These are phyloP conservation scores for Alauda arvensis DNA, from an alignment of 2,797 vertebrate species.

Conservation along the genomic window DNA sequence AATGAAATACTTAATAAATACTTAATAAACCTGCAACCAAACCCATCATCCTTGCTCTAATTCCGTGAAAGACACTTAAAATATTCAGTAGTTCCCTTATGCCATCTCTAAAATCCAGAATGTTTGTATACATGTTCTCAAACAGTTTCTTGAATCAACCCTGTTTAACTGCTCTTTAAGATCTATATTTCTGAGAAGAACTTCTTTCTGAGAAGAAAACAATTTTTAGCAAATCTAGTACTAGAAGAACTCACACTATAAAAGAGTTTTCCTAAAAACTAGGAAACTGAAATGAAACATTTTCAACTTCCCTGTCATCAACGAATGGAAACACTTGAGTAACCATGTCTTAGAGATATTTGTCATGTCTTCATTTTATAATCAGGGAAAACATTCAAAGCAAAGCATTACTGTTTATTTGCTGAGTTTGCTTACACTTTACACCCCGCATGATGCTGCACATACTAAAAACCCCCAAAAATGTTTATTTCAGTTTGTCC, in stretches of 20 bases:
- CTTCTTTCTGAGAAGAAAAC: background rate
- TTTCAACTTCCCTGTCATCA: background rate
- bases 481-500: background rate
- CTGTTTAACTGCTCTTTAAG: background rate
- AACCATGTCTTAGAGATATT: background rate
- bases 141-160: background rate
- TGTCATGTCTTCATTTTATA: background rate
- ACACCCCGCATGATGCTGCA: background rate
- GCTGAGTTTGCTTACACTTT: background rate
- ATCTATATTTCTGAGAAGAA: background rate
- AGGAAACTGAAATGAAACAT: background rate
- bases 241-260: background rate
- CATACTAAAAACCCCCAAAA: accelerated
- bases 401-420: background rate
- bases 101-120: background rate
- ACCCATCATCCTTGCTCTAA: background rate
- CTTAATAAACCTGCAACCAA: background rate
- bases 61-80: background rate
- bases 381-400: background rate
- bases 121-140: background rate
- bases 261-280: background rate
- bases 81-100: background rate
- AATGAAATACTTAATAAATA: background rate
- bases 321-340: background rate
- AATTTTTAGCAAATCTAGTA: background rate